Conservation (phyloP, 2,888 invertebrate species). For the Gymnocheta viridis region DNA sequence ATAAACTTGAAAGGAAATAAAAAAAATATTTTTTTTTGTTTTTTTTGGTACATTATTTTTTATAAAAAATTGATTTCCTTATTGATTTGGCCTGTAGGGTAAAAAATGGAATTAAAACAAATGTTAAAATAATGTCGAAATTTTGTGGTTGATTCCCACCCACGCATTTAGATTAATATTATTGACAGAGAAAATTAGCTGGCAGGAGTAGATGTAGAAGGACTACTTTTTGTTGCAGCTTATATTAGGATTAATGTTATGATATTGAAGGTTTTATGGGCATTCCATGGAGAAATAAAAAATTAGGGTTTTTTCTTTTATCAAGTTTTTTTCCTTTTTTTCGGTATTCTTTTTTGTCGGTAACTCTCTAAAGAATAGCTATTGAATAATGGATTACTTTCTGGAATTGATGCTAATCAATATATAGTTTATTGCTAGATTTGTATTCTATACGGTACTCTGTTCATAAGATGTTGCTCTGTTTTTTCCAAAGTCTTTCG, state of each 20-base stretch:
- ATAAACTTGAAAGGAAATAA: background rate
- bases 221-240: conserved; percentile 40
- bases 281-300: conserved; percentile 52
- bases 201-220: background rate
- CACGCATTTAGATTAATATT: conserved; percentile 28
- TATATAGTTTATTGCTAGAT: conserved; percentile 12
- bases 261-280: conserved; percentile 60
- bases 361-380: conserved; percentile 22
- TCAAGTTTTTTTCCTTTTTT: background rate
- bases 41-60: background rate
- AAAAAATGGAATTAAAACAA: conserved; percentile 37
- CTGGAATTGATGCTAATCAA: conserved; percentile 28
- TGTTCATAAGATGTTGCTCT: background rate
- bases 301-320: conserved; percentile 14
- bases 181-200: conserved; percentile 40
- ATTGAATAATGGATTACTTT: conserved; percentile 47
- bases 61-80: background rate
- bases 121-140: conserved; percentile 60
- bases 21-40: no score
- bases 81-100: background rate
- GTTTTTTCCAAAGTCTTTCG: background rate
- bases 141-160: conserved; percentile 41
- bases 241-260: conserved; percentile 66
- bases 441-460: background rate
- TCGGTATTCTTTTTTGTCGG: background rate